Conservation (phyloP, 2,113 vertebrate genomes). For the Microtus richardsoni region DNA sequence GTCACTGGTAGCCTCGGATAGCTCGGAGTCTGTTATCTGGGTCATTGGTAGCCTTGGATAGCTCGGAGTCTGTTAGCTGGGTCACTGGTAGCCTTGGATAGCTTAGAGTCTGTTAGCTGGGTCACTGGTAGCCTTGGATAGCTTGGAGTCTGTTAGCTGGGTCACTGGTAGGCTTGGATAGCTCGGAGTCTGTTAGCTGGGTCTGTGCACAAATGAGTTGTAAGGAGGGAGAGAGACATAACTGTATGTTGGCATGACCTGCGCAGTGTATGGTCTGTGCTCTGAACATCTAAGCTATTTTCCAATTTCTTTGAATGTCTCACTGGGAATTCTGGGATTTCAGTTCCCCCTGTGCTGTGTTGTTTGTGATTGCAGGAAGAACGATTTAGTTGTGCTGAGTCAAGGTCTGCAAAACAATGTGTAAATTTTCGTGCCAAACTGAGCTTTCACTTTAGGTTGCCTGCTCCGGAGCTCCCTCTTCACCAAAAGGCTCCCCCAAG, state of each 20-base stretch:
- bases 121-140: neutral
- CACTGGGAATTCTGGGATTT: constrained; percentile 37
- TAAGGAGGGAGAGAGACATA: neutral
- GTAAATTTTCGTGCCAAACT: neutral
- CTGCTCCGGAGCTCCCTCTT: neutral
- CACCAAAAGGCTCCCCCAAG: neutral
- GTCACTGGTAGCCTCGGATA: neutral
- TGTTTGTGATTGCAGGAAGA: constrained; percentile 49
- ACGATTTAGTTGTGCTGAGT: neutral
- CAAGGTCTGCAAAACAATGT: neutral
- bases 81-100: neutral
- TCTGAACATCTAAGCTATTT: constrained; percentile 6
- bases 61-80: neutral
- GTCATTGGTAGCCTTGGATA: neutral
- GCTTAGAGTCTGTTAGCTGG: neutral
- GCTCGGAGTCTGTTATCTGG: neutral
- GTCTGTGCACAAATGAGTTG: neutral
- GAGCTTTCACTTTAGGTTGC: neutral
- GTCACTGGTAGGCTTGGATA: neutral
- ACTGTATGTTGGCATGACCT: neutral
- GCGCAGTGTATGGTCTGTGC: neutral
- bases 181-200: neutral
- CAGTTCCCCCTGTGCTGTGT: neutral
- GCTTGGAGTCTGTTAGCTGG: neutral
- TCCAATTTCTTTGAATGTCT: constrained; percentile 8